Evolutionary conservation across 2,797 vertebrate genomes (phyloP).

Genomic region (Acanthornis magna): DNA sequence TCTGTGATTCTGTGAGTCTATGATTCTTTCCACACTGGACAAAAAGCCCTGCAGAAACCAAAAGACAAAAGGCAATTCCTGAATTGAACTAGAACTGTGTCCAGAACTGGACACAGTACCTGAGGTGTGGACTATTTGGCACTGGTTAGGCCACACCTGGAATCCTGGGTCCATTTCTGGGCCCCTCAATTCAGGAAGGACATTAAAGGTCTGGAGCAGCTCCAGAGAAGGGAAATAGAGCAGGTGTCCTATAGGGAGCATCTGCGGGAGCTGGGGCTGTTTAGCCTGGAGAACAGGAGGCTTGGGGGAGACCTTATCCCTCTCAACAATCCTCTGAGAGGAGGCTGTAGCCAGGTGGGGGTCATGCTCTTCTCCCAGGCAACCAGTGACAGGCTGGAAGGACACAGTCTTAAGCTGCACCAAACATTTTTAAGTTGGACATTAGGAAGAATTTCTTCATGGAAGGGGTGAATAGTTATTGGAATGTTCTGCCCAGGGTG

Average conservation of each 20-base stretch:
- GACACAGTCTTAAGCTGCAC: background rate
- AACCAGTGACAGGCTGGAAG: background rate
- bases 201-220: too few species aligned
- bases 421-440: background rate
- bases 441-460: background rate
- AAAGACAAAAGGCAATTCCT: background rate
- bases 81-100: background rate
- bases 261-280: background rate
- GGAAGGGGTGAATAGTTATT: too few species aligned
- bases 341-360: too few species aligned
- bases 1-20: background rate
- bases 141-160: background rate
- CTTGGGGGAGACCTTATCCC: background rate
- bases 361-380: background rate
- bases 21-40: background rate
- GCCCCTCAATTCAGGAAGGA: background rate
- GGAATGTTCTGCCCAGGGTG: background rate
- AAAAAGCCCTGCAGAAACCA: background rate
- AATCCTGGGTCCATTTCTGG: background rate
- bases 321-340: accelerated
- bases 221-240: too few species aligned
- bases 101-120: background rate
- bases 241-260: accelerated
- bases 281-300: too few species aligned
- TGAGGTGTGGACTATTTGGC: too few species aligned